These are phyloP conservation scores for Bombus impatiens DNA, from an alignment of 1,140 invertebrate genomes.

Conservation along the genomic window DNA sequence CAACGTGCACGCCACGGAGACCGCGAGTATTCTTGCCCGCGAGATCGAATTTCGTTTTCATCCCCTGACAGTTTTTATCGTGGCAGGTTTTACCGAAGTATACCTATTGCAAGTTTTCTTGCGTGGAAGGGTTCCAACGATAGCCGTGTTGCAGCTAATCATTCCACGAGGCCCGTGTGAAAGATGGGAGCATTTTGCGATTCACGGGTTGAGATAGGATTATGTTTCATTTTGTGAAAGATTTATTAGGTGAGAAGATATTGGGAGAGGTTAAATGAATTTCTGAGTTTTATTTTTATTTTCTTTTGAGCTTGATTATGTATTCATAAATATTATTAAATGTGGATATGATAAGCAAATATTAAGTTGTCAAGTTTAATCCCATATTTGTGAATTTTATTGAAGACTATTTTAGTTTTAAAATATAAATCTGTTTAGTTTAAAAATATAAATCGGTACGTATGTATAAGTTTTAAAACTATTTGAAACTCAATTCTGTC, in stretches of 20 bases:
- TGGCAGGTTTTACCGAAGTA: not conserved
- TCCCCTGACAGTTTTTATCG: conserved; percentile 12
- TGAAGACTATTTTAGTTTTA: no score
- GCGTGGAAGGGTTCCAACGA: not conserved
- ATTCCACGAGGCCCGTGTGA: no score
- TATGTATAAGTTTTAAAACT: not conserved
- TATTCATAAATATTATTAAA: not conserved
- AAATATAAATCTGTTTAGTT: no score
- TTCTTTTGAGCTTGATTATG: not conserved
- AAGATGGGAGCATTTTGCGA: not conserved
- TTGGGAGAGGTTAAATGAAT: not conserved
- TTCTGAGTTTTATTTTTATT: not conserved
- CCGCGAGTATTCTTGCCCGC: conserved; percentile 27
- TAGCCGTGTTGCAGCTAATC: not conserved
- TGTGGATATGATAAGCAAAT: not conserved
- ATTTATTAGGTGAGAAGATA: not conserved
- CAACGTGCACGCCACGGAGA: conserved; percentile 26
- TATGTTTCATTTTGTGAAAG: not conserved
- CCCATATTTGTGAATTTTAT: no score
- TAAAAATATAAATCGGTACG: no score
- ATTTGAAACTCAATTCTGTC: not conserved
- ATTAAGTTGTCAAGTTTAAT: no score
- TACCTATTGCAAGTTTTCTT: not conserved
- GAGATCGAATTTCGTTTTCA: conserved; percentile 27
- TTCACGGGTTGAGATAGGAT: rapidly evolving